phyloP scores from a whole-genome alignment of 2,797 vertebrate species.

The Toxotes lorentzi region DNA sequence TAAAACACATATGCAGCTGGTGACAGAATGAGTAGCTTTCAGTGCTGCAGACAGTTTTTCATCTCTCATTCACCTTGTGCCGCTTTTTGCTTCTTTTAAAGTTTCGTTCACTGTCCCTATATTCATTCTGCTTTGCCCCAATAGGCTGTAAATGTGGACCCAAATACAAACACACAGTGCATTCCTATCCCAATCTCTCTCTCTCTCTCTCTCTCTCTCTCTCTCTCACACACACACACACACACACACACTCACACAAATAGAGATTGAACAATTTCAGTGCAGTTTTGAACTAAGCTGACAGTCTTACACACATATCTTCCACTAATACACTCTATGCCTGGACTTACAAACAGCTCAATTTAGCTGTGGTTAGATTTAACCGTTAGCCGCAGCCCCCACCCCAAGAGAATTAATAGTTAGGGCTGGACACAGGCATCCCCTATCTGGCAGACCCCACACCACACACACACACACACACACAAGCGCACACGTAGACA shows the following conservation, averaged over 20 bases:
- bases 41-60: background rate
- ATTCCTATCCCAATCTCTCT: conserved; percentile 21
- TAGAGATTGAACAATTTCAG: conserved; percentile 1
- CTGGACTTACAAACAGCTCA: conserved; percentile 68
- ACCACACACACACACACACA: conserved; percentile 39
- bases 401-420: conserved; percentile 67
- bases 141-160: conserved; percentile 46
- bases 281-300: conserved; percentile 34
- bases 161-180: conserved; percentile 49
- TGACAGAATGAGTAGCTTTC: conserved; percentile 23
- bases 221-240: conserved; percentile 1
- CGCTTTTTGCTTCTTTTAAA: conserved; percentile 42
- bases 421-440: conserved; percentile 73
- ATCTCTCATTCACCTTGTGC: conserved; percentile 23
- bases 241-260: conserved; percentile 21
- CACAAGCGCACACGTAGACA: conserved; percentile 28
- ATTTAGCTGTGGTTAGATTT: conserved; percentile 74
- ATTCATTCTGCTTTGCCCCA: conserved; percentile 22
- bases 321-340: conserved; percentile 52
- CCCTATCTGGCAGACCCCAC: conserved; percentile 64
- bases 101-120: conserved; percentile 19
- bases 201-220: background rate
- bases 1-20: conserved; percentile 15
- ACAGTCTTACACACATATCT: conserved; percentile 59
- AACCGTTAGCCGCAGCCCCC: conserved; percentile 71